Percentiles rank a stretch among this genome's conserved stretches.
Conservation (phyloP, 2,113 vertebrate species). For the Mesembrinibis cayennensis region DNA sequence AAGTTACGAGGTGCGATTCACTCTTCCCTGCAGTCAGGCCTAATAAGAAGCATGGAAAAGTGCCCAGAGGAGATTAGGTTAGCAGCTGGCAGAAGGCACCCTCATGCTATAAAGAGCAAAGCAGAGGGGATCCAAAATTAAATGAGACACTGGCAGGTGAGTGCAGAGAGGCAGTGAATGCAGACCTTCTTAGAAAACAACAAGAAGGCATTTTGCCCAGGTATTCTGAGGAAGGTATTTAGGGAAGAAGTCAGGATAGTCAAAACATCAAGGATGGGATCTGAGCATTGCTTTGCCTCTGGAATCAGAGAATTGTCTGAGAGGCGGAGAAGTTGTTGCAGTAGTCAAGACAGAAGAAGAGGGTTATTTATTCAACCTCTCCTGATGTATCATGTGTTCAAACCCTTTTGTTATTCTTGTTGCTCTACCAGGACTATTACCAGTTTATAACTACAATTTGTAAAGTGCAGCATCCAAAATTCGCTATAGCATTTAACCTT, state of each 20-base stretch:
- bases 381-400: background rate
- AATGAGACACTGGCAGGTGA: background rate
- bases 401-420: background rate
- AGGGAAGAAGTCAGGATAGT: background rate
- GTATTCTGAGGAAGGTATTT: background rate
- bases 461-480: background rate
- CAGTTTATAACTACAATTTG: background rate
- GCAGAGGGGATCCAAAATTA: background rate
- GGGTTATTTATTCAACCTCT: background rate
- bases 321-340: background rate
- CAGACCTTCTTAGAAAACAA: background rate
- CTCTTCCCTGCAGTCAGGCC: background rate
- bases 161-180: background rate
- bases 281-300: background rate
- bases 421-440: background rate
- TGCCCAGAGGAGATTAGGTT: background rate
- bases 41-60: background rate
- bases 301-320: background rate
- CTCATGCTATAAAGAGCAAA: background rate
- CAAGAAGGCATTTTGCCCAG: background rate
- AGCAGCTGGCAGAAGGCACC: background rate
- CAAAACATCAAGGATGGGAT: background rate
- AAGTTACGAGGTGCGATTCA: background rate
- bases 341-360: background rate
- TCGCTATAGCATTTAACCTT: background rate